Evolutionary conservation across 2,888 invertebrate genomes (phyloP), one percentile per base, ranked within the genome.

Genomic region (Papilio elwesi): DNA sequence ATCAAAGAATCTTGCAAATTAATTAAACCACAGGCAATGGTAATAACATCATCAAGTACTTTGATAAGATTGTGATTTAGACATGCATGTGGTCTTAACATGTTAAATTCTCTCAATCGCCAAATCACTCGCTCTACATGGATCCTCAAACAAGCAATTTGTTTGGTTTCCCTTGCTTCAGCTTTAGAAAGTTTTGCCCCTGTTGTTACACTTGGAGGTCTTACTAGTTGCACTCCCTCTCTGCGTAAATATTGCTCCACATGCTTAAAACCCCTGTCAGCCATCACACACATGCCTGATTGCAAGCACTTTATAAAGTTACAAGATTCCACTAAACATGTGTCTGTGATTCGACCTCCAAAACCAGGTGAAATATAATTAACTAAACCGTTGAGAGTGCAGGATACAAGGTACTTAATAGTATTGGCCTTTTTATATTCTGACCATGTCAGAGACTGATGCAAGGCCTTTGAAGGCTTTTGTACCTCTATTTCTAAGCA

Each of bases 401-500:
- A 78, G 0, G 80, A 79, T 6, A 82, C 67, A 8, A 83, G 59
- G 74, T 81, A 82, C 51, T 82, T 82, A 2, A 78, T 68, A 13
- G 81, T 83, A n/a, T 83, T 81, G 0, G 74, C 75, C 59, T 82
- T 82, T 68, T 82, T 81, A 49, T 85, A 84, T 8, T 83, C 82
- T 36, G 87, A 87, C 87, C 86, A 88, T 5, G 85, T 77, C 0
- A 85, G 38, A 47, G 84, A 64, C 77, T 86, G 85, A 63, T 83
- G 59, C 1, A 85, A 6, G 3, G 84, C 76, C 66, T 83, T 80
- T 11, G 77, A 75, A 16, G 86, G 85, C 74, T 85, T 87, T 77
- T 87, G 81, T 48, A 87, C 75, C 70, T 86, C 81, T 48, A 85
- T 85, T 74, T 87, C 85, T 10, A 87, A 74, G 62, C 86, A 88